These are phyloP conservation scores for Lagopus leucura DNA, from an alignment of 2,113 vertebrate genomes.

Conservation along the genomic window DNA sequence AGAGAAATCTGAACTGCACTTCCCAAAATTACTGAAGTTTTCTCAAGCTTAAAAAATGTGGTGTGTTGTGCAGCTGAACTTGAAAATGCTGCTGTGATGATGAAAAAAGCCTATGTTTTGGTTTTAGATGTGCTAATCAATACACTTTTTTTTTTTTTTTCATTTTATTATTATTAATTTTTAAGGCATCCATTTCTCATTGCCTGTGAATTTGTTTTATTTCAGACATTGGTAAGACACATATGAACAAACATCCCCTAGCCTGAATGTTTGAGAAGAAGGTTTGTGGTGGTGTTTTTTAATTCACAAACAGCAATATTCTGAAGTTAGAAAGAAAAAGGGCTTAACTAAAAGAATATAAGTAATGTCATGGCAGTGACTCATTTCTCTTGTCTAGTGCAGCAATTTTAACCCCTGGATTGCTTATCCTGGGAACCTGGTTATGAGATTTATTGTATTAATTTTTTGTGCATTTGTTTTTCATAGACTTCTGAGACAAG, in stretches of 20 bases:
- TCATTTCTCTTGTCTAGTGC: neutral
- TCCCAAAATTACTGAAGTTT: neutral
- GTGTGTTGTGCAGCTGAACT: neutral
- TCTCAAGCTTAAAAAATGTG: neutral
- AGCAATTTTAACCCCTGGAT: neutral
- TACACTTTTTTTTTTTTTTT: neutral
- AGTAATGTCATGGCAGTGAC: neutral
- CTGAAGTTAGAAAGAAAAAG: neutral
- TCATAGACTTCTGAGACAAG: neutral
- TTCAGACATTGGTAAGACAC: neutral
- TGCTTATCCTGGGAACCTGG: neutral
- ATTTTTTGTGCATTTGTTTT: neutral
- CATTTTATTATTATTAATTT: neutral
- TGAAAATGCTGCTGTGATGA: neutral
- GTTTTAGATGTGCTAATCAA: neutral
- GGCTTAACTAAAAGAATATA: constrained; percentile 33
- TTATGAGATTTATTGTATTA: neutral
- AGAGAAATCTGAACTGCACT: neutral
- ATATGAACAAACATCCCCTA: neutral
- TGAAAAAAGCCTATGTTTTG: neutral
- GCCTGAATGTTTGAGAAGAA: neutral
- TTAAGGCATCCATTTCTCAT: neutral
- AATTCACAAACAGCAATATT: constrained; percentile 10
- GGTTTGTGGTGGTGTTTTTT: neutral
- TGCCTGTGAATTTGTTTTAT: neutral